Evolutionary conservation across 2,888 invertebrate genomes (phyloP), one percentile per base, ranked within the genome.

Genomic region (Scelioninae gen. 2): DNA sequence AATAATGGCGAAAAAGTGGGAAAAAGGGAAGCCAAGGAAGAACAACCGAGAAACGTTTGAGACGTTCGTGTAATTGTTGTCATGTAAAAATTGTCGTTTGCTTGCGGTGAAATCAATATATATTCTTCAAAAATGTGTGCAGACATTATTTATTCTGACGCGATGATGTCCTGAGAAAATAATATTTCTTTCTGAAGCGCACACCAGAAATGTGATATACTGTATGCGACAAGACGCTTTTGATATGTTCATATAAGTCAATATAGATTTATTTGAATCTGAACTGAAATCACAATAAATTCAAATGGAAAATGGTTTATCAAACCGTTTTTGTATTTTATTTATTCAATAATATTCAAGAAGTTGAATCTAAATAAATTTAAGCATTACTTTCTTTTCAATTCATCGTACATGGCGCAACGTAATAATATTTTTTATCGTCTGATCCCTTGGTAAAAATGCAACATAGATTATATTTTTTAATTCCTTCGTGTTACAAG

Each of bases 61-160:
- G 16, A 19, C n/a, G 19, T 43, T 25, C 33, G 3, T 25, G 37
- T 46, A 65, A 65, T 65, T 55, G 55, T 28, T 31, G 46, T 48
- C 48, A n/a, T 60, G 55, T 46, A 13, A 35, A 33, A 37, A 33
- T 19, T 37, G 46, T 39, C 31, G 10, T 41, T 39, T 39, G 2
- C 13, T 31, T 5, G 25, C 9, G 5, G 4, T 15, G 11, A 55
- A 55, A 70, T 70, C 70, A 70, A 71, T 60, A 43, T 6, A 41
- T 53, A 33, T 46, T 64, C 61, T 41, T 52, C 28, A 48, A 61
- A 58, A 57, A 48, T 41, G 41, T 43, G 15, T 55, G 50, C 22
- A 58, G 45, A 48, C 37, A 39, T 72, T 65, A 72, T 60, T 65
- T 60, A 72, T 55, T 72, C 39, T 53, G 60, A 72, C 48, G 60